phyloP scores from a whole-genome alignment of 2,797 vertebrate species.

The Dryobates pubescens region DNA sequence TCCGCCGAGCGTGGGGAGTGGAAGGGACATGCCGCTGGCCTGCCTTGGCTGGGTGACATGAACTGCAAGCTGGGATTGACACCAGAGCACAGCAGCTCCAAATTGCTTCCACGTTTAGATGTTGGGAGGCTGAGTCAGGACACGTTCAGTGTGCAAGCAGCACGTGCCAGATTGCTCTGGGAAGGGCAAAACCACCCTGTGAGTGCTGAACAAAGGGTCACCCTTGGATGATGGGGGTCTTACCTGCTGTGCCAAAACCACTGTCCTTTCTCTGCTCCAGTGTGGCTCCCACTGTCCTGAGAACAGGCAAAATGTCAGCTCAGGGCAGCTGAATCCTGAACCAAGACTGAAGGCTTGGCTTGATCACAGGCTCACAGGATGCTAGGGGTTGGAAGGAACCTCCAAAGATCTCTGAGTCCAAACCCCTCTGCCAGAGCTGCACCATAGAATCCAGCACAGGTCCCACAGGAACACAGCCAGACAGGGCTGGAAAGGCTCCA shows the following conservation, averaged over 20 bases:
- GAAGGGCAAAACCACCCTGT: background rate
- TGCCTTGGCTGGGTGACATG: background rate
- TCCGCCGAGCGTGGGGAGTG: background rate
- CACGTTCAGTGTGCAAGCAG: background rate
- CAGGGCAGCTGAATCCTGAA: conserved; percentile 22
- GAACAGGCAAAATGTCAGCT: background rate
- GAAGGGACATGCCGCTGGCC: background rate
- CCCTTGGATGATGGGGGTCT: background rate
- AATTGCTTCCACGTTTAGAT: conserved; percentile 33
- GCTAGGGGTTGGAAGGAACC: too few relatives aligned
- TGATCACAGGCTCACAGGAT: too few relatives aligned
- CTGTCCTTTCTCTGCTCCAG: background rate
- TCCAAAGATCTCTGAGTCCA: too few relatives aligned
- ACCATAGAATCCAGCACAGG: too few relatives aligned
- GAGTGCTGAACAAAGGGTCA: conserved; percentile 8
- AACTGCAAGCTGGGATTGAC: background rate
- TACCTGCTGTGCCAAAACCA: conserved; percentile 16
- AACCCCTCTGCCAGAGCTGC: too few relatives aligned
- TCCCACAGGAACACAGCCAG: too few relatives aligned
- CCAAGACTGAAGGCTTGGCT: background rate
- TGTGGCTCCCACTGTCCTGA: background rate
- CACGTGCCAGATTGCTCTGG: background rate
- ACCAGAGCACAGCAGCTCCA: conserved; percentile 8
- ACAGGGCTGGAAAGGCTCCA: too few relatives aligned
- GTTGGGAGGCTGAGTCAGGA: background rate